phyloP scores from a whole-genome alignment of 2,113 vertebrate genomes.

The Hippocampus mohnikei region DNA sequence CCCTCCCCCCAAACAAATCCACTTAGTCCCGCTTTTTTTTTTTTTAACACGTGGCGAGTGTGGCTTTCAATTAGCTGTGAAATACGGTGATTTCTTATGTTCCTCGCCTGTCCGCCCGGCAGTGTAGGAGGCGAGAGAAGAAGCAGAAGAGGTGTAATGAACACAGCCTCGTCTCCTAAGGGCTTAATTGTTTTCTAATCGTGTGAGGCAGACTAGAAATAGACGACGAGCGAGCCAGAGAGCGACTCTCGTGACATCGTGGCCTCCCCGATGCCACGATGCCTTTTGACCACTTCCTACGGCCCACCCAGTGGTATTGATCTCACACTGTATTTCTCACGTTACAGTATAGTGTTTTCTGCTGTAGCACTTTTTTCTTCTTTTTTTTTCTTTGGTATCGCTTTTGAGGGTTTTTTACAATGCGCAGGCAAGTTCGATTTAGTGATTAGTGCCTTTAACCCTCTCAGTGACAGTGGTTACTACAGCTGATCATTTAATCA shows the following conservation, averaged over 20 bases:
- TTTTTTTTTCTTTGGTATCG: background rate
- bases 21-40: slow-evolving; percentile 39
- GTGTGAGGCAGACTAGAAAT: slow-evolving; percentile 59
- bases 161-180: slow-evolving; percentile 54
- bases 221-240: slow-evolving; percentile 36
- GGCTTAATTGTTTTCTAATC: slow-evolving; percentile 68
- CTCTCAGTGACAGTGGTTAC: too few relatives aligned
- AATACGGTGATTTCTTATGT: slow-evolving; percentile 41
- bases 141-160: slow-evolving; percentile 50
- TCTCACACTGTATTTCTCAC: background rate
- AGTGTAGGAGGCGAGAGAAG: slow-evolving; percentile 35
- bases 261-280: slow-evolving; percentile 27
- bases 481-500: too few relatives aligned
- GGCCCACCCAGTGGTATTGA: background rate
- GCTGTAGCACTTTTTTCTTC: background rate
- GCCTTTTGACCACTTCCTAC: background rate
- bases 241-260: slow-evolving; percentile 40
- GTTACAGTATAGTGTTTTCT: background rate
- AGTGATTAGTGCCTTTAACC: too few relatives aligned
- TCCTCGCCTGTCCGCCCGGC: slow-evolving; percentile 29
- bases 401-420: too few relatives aligned
- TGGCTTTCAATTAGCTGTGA: slow-evolving; percentile 42
- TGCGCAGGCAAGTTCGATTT: too few relatives aligned
- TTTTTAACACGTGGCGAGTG: slow-evolving; percentile 26
- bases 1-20: slow-evolving; percentile 20